phyloP scores from a whole-genome alignment of 2,888 invertebrate species.

The Fragum fragum region DNA sequence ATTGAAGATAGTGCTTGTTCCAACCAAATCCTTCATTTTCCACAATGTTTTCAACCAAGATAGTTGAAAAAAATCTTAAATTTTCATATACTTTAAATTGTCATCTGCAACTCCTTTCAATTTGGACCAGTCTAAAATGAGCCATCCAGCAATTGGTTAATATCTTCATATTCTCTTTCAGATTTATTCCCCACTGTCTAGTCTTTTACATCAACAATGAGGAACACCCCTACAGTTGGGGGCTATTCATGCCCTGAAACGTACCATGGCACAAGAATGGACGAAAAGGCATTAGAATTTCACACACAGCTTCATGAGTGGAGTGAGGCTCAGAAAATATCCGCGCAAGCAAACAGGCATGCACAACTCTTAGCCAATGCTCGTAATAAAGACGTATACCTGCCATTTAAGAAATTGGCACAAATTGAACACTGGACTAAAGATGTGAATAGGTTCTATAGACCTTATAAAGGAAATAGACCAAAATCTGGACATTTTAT shows the following conservation, averaged over 20 bases:
- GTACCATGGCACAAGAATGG: conserved; percentile 71
- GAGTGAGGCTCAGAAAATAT: conserved; percentile 72
- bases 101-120: not conserved
- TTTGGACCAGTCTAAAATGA: too few relatives aligned
- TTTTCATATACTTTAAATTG: not conserved
- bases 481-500: conserved; percentile 60
- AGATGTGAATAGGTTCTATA: conserved; percentile 66
- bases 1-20: not conserved
- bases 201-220: conserved; percentile 38
- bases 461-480: conserved; percentile 40
- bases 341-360: conserved; percentile 58
- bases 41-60: not conserved
- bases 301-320: conserved; percentile 80
- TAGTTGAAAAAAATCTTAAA: not conserved
- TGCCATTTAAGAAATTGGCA: conserved; percentile 74
- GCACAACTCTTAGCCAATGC: conserved; percentile 48
- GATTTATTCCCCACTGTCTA: conserved; percentile 19
- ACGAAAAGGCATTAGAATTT: conserved; percentile 73
- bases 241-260: conserved; percentile 45
- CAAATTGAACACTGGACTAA: conserved; percentile 74
- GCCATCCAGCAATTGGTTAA: too few relatives aligned
- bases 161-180: conserved; percentile 38
- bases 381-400: conserved; percentile 55
- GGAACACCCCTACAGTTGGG: conserved; percentile 35
- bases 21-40: conserved; percentile 2